Evolutionary conservation across 2,888 invertebrate species (phyloP).

Genomic region (Orthosia gracilis): DNA sequence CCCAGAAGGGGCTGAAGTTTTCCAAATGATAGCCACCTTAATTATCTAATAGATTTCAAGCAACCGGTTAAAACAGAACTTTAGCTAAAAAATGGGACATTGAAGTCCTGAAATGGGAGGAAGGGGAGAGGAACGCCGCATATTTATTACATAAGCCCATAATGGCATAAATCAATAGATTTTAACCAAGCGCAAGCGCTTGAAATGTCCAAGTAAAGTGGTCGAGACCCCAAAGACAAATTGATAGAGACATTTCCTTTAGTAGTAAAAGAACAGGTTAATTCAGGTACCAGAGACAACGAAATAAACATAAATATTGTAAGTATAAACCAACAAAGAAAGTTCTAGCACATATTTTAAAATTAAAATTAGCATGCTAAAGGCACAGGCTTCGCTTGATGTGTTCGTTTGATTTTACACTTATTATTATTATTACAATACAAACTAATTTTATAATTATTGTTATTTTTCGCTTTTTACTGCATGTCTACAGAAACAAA

Average conservation of each 20-base stretch:
- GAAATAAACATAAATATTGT: slow-evolving; percentile 13
- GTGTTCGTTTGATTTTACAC: slow-evolving; percentile 69
- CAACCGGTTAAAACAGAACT: background rate
- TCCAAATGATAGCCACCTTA: background rate
- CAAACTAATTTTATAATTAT: slow-evolving; percentile 56
- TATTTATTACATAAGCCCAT: too few species aligned
- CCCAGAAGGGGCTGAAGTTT: background rate
- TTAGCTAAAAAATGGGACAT: background rate
- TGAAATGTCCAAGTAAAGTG: background rate
- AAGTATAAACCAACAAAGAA: slow-evolving; percentile 38
- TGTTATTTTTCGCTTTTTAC: slow-evolving; percentile 60
- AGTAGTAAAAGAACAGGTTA: background rate
- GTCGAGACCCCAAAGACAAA: too few species aligned
- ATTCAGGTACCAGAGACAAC: background rate
- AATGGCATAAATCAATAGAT: too few species aligned
- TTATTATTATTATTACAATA: slow-evolving; percentile 35
- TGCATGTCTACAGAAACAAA: slow-evolving; percentile 59
- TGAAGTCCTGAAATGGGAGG: background rate
- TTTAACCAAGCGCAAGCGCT: too few species aligned
- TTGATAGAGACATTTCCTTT: background rate
- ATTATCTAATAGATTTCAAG: background rate
- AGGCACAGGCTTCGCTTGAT: slow-evolving; percentile 76
- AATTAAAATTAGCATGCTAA: slow-evolving; percentile 70
- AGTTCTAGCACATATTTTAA: slow-evolving; percentile 30
- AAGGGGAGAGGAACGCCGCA: too few species aligned